phyloP scores from a whole-genome alignment of 1,140 invertebrate species.

The Coptotermes formosanus region DNA sequence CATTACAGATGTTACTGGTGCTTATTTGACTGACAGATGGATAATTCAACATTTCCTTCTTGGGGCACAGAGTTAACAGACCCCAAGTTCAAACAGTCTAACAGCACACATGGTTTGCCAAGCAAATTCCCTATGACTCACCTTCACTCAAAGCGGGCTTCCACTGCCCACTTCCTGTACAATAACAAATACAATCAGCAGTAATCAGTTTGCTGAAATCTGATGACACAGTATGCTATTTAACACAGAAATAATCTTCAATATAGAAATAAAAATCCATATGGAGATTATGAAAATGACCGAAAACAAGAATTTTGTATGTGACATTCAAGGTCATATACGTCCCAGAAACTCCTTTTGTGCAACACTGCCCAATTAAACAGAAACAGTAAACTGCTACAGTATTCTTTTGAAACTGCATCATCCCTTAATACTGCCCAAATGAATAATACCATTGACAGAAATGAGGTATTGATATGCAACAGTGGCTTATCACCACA shows the following conservation, averaged over 20 bases:
- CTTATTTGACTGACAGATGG: too few relatives aligned
- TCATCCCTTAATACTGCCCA: background rate
- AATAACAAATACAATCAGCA: background rate
- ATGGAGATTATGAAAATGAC: background rate
- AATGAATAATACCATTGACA: background rate
- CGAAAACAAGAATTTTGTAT: background rate
- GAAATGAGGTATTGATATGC: background rate
- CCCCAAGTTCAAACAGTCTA: background rate
- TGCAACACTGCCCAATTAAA: background rate
- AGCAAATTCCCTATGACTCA: background rate
- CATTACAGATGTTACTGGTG: too few relatives aligned
- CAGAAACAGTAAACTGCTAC: background rate
- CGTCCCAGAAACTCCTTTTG: background rate
- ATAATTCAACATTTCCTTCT: too few relatives aligned
- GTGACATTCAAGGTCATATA: background rate
- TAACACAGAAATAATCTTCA: background rate
- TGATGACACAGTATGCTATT: background rate
- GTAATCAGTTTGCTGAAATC: background rate
- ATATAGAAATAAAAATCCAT: background rate
- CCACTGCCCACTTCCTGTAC: background rate
- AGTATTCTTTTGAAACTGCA: background rate
- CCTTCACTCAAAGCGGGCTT: background rate
- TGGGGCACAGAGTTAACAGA: too few relatives aligned
- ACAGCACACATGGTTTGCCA: background rate
- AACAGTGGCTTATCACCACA: background rate